Base-by-base conservation (phyloP, 1,140 invertebrate genomes). In the Caenorhabditis briggsae region DNA sequence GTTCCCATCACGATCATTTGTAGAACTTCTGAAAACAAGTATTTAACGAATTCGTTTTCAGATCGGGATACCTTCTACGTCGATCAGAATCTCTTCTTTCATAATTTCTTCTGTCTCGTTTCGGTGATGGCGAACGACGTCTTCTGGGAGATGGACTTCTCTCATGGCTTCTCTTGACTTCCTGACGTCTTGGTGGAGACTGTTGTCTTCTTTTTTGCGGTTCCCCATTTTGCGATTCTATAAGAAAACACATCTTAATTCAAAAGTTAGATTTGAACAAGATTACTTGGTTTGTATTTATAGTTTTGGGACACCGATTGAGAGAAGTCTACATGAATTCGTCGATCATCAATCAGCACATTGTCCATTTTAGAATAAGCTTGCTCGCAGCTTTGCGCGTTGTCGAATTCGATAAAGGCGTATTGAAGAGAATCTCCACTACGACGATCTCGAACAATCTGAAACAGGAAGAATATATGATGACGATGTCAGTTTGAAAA, bases 301-400 rank as follows among this genome's bases (percentile, higher is more conserved):
- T 87, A 92, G 50, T 89, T 92, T 64, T 92, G 92, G 18, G 91
- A 87, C 2, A 99, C 97, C 61, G 97, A 98, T 92, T 99, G 98
- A 89, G 97, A 98, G 93, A 99, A 99, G 93, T 99, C 98, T 2
- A 99, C 98, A 93, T 99, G 98, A 90, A 99, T 99, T 90, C 98
- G 94, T 65, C 98, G 93, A 92, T 99, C 98, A 93, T 99, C 98
- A 90, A 99, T 99, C 0, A 99, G 93, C 0, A 99, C 97, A 94
- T 99, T 99, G 91, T 99, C 97, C 98, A 99, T 99, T 94, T 99
- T 99, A 90, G 99, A 98, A 93, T 97, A 99, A 5, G 98, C 98
- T 89, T 96, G 95, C 94, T 99, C 98, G 94, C 98, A 99, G 12
- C 97, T 95, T 92, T 98, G 92, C 95, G 89, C 95, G 88, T 97